Evolutionary conservation across 2,113 vertebrate genomes (phyloP), one percentile per base, ranked within the genome.

Genomic region (Urocitellus parryii): DNA sequence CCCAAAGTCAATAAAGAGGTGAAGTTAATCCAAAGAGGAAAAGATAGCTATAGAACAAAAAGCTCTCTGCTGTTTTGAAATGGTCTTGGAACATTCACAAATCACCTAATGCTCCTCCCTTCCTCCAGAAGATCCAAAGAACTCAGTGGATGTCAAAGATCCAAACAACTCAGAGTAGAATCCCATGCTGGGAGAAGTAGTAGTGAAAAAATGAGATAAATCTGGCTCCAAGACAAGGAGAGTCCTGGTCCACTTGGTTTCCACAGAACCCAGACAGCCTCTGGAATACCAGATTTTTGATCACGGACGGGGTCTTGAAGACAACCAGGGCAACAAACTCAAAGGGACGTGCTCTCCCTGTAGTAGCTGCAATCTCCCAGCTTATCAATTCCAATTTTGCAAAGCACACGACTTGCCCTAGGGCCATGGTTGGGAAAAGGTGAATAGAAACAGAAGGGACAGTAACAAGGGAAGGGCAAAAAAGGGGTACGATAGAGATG

Each of bases 321-420:
- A 39, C 76, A 34, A 63, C 34, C 56, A 16, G 7, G 16, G n/a
- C 88, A 91, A 80, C 84, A 77, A 88, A 78, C 72, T 53, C 85
- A 14, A 48, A 45, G 73, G 56, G 39, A 14, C 16, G 6, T 8
- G 18, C 81, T 90, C 37, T 70, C 37, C 73, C 14, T 4, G 48
- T n/a, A 73, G 86, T 4, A 84, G 37, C 45, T 67, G 70, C 72
- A 87, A 11, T 27, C 65, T 32, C 8, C 48, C 42, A 17, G 29
- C n/a, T 63, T n/a, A 83, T 53, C 78, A 51, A 70, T 27, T 94
- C 67, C 79, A 20, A n/a, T 42, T 94, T 53, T 84, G 78, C 88
- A 90, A 67, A 85, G n/a, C 51, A 76, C 93, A n/a, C 20, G 22
- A 25, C 78, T 32, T 34, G 37, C 25, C 67, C 76, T 65, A 65